Conservation (phyloP, 2,888 invertebrate species). For the Ormyrus nitidulus region DNA sequence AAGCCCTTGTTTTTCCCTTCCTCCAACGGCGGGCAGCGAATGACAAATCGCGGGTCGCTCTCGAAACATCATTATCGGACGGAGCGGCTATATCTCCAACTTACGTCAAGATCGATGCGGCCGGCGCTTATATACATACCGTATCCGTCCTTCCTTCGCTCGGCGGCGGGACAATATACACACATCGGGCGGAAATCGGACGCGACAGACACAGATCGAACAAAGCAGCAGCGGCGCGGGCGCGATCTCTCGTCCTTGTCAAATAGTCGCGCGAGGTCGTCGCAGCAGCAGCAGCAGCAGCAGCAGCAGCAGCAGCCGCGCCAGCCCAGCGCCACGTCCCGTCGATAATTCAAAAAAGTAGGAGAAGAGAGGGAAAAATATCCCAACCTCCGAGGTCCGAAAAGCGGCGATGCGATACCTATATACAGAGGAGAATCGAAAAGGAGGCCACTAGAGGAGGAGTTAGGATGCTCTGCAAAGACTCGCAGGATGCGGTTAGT, state of each 20-base stretch:
- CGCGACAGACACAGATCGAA: slow-evolving; percentile 12
- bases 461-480: slow-evolving; percentile 26
- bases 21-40: too few species aligned
- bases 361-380: neutral
- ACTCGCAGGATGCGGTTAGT: slow-evolving; percentile 46
- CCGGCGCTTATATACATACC: neutral
- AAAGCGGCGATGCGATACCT: neutral
- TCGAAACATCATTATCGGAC: neutral
- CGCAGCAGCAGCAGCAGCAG: neutral
- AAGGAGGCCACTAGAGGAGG: neutral
- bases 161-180: neutral
- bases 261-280: neutral
- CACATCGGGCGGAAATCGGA: neutral
- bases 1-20: too few species aligned
- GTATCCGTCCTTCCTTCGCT: too few species aligned
- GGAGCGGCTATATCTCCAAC: too few species aligned
- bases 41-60: neutral
- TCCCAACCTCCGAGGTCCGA: neutral
- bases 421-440: neutral
- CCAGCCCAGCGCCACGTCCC: slow-evolving; percentile 1
- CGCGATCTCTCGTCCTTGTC: neutral
- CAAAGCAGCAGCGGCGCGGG: slow-evolving; percentile 24
- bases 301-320: neutral
- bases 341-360: slow-evolving; percentile 36
- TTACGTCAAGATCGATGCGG: too few species aligned